Percentiles rank a stretch among this genome's conserved stretches.
These are phyloP conservation scores for Amphibalanus amphitrite DNA, from an alignment of 1,140 invertebrate species.

Conservation along the genomic window DNA sequence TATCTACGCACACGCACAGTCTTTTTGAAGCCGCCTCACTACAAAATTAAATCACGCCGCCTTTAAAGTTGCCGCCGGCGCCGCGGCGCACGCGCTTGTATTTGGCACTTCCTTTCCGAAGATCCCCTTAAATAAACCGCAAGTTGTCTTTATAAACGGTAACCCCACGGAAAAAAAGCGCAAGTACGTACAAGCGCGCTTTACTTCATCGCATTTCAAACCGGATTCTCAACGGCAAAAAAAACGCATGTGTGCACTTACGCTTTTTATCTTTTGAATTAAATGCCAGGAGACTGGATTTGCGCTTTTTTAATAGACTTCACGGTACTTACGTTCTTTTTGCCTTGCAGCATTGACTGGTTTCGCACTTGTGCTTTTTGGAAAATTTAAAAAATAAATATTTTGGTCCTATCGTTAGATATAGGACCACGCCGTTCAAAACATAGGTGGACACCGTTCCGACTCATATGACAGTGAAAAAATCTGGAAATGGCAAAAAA, in stretches of 20 bases:
- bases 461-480: neutral
- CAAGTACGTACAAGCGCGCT: neutral
- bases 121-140: neutral
- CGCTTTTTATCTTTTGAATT: neutral
- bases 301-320: neutral
- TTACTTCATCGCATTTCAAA: too few relatives aligned
- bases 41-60: neutral
- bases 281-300: neutral
- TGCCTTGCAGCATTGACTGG: neutral
- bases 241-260: neutral
- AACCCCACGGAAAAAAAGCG: neutral
- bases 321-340: neutral
- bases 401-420: neutral
- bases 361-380: neutral
- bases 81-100: neutral
- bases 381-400: neutral
- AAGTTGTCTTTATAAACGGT: neutral
- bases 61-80: neutral
- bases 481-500: neutral
- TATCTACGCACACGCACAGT: too few relatives aligned
- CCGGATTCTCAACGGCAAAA: too few relatives aligned
- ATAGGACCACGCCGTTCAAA: neutral
- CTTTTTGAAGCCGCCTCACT: too few relatives aligned
- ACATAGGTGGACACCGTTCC: neutral
- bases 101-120: neutral